Evolutionary conservation across 2,888 invertebrate species (phyloP).

Genomic region (Branchipolynoe longqiensis): DNA sequence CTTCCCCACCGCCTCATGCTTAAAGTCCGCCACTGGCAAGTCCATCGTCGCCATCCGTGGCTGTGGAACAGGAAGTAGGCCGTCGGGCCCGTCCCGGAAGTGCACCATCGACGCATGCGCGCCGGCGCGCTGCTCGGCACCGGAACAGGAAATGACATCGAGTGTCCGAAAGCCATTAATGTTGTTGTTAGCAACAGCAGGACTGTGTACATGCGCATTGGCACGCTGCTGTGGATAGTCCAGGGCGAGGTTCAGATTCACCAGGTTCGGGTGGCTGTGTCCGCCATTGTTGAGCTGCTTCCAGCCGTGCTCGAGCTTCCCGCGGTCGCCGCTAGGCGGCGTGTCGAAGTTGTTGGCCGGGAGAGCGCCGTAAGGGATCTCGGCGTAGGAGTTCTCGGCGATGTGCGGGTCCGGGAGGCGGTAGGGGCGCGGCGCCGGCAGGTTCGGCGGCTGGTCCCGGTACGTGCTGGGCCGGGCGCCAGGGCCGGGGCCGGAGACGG

Average conservation of each 20-base stretch:
- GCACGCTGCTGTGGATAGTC: background rate
- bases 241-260: background rate
- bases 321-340: slow-evolving; percentile 5
- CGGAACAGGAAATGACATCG: background rate
- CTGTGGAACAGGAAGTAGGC: background rate
- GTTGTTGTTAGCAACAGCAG: too few relatives aligned
- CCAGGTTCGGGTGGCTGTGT: background rate
- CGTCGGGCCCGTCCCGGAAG: slow-evolving; percentile 24
- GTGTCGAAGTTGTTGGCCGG: slow-evolving; percentile 38
- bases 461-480: background rate
- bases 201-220: too few relatives aligned
- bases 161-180: slow-evolving; percentile 1
- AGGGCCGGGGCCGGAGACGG: background rate
- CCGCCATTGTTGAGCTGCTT: background rate
- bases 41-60: slow-evolving; percentile 26
- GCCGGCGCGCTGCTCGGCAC: too few relatives aligned
- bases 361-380: slow-evolving; percentile 34
- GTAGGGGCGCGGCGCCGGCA: background rate
- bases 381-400: slow-evolving; percentile 36
- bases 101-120: slow-evolving; percentile 6
- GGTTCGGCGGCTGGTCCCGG: background rate
- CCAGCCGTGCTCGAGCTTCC: background rate
- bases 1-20: too few relatives aligned
- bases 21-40: slow-evolving; percentile 1
- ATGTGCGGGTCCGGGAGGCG: background rate